Conservation (phyloP, 2,113 vertebrate species). For the Odocoileus hemionus region DNA sequence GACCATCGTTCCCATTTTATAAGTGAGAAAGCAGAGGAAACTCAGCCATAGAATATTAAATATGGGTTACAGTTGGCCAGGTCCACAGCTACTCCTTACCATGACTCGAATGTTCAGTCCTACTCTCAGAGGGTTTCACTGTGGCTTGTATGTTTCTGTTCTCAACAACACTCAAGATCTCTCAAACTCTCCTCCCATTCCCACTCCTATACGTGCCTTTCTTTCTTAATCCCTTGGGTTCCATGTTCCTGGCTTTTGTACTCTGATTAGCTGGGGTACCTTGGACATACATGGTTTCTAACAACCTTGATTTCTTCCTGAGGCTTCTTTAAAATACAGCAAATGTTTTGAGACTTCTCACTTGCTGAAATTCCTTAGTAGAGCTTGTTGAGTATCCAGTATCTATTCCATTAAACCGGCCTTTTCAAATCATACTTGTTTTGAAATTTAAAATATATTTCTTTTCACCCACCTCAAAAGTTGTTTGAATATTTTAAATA, state of each 20-base stretch:
- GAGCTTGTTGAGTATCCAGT: background rate
- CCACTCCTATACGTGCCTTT: background rate
- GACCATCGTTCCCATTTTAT: background rate
- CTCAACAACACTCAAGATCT: background rate
- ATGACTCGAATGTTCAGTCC: background rate
- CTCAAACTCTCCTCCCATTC: background rate
- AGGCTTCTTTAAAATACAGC: background rate
- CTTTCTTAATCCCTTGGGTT: background rate
- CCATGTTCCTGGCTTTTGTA: background rate
- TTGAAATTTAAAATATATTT: conserved; percentile 65
- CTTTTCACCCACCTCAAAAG: conserved; percentile 26
- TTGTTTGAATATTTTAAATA: background rate
- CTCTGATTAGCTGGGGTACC: background rate
- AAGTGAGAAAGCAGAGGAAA: background rate
- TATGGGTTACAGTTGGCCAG: background rate
- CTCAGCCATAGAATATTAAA: background rate
- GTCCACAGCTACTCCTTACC: background rate
- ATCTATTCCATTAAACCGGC: background rate
- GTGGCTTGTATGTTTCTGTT: background rate
- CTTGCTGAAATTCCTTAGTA: background rate
- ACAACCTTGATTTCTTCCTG: background rate
- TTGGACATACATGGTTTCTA: background rate
- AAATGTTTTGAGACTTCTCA: background rate
- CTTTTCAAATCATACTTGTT: conserved; percentile 62
- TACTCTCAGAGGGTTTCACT: background rate